phyloP scores from a whole-genome alignment of 1,140 invertebrate species.

The Octopus sinensis region DNA sequence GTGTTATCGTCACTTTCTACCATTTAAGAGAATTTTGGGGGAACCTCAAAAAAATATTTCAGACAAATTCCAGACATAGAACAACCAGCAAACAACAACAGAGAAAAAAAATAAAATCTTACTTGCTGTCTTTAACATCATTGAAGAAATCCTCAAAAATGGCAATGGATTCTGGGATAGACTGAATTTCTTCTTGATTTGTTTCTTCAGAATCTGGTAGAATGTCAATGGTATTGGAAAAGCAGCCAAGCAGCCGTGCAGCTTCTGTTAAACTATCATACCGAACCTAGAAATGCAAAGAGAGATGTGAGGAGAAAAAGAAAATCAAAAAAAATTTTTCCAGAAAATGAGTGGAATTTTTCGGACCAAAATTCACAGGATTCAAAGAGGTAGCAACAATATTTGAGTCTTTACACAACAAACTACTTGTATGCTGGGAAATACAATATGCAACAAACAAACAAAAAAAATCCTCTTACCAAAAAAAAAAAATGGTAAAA shows the following conservation, averaged over 20 bases:
- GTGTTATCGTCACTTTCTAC: too few relatives aligned
- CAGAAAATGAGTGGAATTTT: too few relatives aligned
- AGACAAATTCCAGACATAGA: not conserved
- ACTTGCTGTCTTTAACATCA: conserved; percentile 43
- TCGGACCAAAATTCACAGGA: too few relatives aligned
- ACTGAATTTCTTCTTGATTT: conserved; percentile 34
- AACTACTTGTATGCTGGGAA: too few relatives aligned
- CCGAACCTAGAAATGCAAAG: conserved; percentile 67
- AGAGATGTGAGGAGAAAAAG: conserved; percentile 35
- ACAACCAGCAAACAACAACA: not conserved
- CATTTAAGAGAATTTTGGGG: too few relatives aligned
- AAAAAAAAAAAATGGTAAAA: conserved; percentile 13
- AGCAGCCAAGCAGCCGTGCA: conserved; percentile 85
- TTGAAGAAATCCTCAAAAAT: conserved; percentile 43
- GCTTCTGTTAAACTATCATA: conserved; percentile 89
- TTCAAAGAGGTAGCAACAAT: too few relatives aligned
- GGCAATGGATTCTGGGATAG: conserved; percentile 34
- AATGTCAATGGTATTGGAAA: conserved; percentile 61
- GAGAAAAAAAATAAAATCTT: not conserved
- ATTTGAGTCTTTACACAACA: too few relatives aligned
- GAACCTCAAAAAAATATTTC: too few relatives aligned
- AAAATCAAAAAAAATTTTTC: conserved; percentile 25
- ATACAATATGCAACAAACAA: too few relatives aligned
- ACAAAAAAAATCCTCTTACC: conserved; percentile 9
- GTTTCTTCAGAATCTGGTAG: conserved; percentile 38